Percentiles rank a stretch among this genome's conserved stretches.
Evolutionary conservation across 2,888 invertebrate genomes (phyloP).

Genomic region (Brachyptera putata): DNA sequence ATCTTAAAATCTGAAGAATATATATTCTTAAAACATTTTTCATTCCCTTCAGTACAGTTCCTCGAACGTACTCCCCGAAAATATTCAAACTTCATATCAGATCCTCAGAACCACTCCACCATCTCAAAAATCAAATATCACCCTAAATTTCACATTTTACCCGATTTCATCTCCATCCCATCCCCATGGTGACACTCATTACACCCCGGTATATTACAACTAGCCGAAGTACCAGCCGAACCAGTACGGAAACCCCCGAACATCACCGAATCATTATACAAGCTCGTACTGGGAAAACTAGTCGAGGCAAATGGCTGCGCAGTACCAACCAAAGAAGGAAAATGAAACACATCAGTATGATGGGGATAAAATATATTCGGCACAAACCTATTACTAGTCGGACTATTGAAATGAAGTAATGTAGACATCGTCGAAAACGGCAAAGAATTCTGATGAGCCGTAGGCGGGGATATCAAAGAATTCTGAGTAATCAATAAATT

Average conservation of each 20-base stretch:
- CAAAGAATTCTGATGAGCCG: conserved; percentile 25
- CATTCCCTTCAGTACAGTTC: too few relatives aligned
- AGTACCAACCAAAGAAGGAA: conserved; percentile 8
- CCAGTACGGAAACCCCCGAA: conserved; percentile 14
- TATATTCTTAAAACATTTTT: too few relatives aligned
- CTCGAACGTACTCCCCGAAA: too few relatives aligned
- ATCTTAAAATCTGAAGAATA: too few relatives aligned
- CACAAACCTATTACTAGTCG: conserved; percentile 14
- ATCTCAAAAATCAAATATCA: too few relatives aligned
- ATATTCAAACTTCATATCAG: too few relatives aligned
- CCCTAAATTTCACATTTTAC: background rate
- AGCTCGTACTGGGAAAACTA: conserved; percentile 15
- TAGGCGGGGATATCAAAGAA: conserved; percentile 21
- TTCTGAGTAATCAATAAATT: conserved; percentile 1
- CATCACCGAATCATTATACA: conserved; percentile 22
- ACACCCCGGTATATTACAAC: conserved; percentile 23
- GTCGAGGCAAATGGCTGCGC: conserved; percentile 4
- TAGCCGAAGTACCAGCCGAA: background rate
- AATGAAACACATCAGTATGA: conserved; percentile 2
- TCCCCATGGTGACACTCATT: conserved; percentile 16
- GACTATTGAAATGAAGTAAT: conserved; percentile 23
- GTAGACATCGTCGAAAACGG: conserved; percentile 29
- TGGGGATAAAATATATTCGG: conserved; percentile 21
- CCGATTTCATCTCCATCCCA: background rate
- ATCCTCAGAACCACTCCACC: too few relatives aligned